Evolutionary conservation across 2,797 vertebrate genomes (phyloP).

Genomic region (Chloroceryle amazona): DNA sequence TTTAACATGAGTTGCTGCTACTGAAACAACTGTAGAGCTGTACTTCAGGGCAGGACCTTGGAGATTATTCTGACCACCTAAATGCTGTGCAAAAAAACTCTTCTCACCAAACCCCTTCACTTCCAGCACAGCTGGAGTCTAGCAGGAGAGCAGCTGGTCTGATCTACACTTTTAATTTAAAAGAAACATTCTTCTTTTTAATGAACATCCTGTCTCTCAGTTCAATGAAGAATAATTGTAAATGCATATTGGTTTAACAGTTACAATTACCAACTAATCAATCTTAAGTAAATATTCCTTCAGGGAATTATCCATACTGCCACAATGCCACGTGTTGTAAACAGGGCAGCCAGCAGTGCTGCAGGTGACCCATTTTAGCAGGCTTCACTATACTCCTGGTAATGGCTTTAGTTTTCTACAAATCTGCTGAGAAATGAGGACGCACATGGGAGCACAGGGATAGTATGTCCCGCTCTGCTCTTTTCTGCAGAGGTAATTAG

Average conservation of each 20-base stretch:
- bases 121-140: background rate
- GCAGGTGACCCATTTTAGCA: background rate
- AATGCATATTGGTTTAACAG: background rate
- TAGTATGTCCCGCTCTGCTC: background rate
- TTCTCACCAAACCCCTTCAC: background rate
- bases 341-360: background rate
- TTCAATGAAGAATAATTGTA: constrained; percentile 5
- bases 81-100: background rate
- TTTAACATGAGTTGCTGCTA: background rate
- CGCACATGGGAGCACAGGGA: background rate
- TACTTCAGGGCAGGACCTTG: background rate
- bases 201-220: background rate
- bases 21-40: background rate
- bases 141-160: background rate
- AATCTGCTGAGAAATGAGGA: background rate
- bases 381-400: background rate
- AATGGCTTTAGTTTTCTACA: background rate
- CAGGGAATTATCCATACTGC: background rate
- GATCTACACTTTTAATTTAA: background rate
- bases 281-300: background rate
- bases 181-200: constrained; percentile 3
- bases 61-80: background rate
- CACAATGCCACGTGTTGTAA: background rate
- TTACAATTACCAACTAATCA: constrained; percentile 1
- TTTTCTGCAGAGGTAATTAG: constrained; percentile 22